A percentile compares a stretch with the other conserved stretches of the same genome.
Evolutionary conservation across 2,113 vertebrate species (phyloP).

Genomic region (Entomyzon cyanotis): DNA sequence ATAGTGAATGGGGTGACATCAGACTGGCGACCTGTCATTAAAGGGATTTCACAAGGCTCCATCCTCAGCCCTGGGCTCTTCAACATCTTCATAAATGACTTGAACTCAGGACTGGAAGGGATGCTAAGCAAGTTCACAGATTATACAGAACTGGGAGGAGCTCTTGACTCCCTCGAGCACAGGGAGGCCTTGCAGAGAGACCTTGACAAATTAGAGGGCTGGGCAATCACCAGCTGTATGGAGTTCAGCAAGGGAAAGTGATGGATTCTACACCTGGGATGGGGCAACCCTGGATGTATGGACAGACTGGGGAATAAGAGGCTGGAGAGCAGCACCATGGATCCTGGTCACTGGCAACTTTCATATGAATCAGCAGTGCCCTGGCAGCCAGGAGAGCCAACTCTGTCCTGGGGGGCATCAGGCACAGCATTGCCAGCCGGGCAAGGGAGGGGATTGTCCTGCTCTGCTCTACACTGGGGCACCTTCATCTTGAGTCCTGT

Average conservation of each 20-base stretch:
- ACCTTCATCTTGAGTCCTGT: accelerated
- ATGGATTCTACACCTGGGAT: background rate
- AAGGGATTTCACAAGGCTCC: background rate
- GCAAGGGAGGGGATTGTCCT: background rate
- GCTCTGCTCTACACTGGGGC: accelerated
- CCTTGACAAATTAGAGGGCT: background rate
- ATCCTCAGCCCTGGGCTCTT: no score
- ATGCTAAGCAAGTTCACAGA: background rate
- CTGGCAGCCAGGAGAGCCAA: background rate
- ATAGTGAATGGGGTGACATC: background rate
- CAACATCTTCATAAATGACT: background rate
- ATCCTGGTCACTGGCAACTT: accelerated
- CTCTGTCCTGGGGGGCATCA: accelerated
- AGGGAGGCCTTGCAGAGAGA: background rate
- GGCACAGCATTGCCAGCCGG: accelerated
- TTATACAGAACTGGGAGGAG: background rate
- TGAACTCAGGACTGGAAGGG: background rate
- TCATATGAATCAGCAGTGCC: background rate
- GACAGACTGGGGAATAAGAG: background rate
- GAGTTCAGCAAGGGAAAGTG: background rate
- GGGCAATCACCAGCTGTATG: background rate
- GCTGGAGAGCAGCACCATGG: accelerated
- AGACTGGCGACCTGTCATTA: background rate
- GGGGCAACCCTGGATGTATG: accelerated
- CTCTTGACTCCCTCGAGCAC: background rate